A percentile compares a stretch with the other conserved stretches of the same genome.
phyloP scores from a whole-genome alignment of 1,140 invertebrate species.

The Zaprionus camerounensis region DNA sequence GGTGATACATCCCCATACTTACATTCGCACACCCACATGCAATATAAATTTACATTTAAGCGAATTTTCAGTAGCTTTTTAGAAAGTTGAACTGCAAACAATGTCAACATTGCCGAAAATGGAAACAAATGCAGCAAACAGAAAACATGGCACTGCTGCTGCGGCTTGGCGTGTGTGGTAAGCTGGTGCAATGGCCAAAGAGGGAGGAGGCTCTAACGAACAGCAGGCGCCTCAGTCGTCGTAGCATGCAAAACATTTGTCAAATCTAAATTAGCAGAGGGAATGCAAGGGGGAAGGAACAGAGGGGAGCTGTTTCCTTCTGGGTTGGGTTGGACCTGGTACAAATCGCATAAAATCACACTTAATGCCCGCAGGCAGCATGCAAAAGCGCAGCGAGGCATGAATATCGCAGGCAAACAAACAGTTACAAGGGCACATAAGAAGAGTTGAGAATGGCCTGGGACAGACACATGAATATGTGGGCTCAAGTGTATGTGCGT shows the following conservation, averaged over 20 bases:
- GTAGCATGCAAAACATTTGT: constrained; percentile 78
- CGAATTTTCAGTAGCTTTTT: constrained; percentile 48
- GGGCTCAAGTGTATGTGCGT: constrained; percentile 8
- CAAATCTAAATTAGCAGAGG: constrained; percentile 78
- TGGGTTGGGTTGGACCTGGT: constrained; percentile 37
- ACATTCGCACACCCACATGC: constrained; percentile 2
- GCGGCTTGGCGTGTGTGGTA: constrained; percentile 11
- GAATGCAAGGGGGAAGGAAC: neutral
- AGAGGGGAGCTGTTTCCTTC: constrained; percentile 50
- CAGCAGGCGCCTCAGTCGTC: constrained; percentile 55
- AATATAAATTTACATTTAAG: constrained; percentile 53
- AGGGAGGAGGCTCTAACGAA: constrained; percentile 59
- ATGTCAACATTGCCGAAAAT: constrained; percentile 73
- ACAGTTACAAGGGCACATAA: constrained; percentile 45
- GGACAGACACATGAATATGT: constrained; percentile 8
- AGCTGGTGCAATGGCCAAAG: neutral
- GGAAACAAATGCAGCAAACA: constrained; percentile 79
- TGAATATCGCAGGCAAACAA: constrained; percentile 78
- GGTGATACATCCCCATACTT: no score
- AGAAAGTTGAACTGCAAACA: constrained; percentile 80
- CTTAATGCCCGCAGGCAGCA: constrained; percentile 79
- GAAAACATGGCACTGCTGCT: constrained; percentile 50
- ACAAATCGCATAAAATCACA: constrained; percentile 82
- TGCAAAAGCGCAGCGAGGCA: constrained; percentile 74
- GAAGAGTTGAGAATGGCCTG: neutral